A percentile compares a stretch with the other conserved stretches of the same genome.
Evolutionary conservation across 2,797 vertebrate genomes (phyloP).

Genomic region (Acipenser oxyrinchus): DNA sequence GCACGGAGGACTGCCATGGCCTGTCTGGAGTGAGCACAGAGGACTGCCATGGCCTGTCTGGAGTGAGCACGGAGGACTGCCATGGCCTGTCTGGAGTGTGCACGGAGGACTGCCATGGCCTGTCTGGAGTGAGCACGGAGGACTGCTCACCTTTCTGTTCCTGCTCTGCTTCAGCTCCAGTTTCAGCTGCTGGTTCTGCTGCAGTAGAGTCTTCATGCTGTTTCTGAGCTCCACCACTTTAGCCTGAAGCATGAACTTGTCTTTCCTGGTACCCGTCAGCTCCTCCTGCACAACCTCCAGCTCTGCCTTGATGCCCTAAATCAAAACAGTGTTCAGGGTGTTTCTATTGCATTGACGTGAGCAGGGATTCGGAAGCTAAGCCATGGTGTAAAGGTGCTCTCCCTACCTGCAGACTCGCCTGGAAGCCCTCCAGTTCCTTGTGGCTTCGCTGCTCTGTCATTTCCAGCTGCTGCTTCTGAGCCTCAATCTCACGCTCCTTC

Average conservation of each 20-base stretch:
- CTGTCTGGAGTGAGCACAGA: too few species aligned
- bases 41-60: background rate
- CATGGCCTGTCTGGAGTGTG: too few species aligned
- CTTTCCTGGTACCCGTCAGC: constrained; percentile 75
- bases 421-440: constrained; percentile 77
- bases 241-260: constrained; percentile 90
- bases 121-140: too few species aligned
- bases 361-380: too few species aligned
- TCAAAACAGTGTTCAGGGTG: constrained; percentile 2
- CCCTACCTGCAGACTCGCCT: constrained; percentile 74
- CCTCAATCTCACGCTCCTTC: constrained; percentile 81
- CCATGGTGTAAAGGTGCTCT: background rate
- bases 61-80: background rate
- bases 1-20: too few species aligned
- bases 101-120: too few species aligned
- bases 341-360: too few species aligned
- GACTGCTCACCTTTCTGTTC: constrained; percentile 63
- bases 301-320: constrained; percentile 81
- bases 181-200: constrained; percentile 94
- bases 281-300: constrained; percentile 83
- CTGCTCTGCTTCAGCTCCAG: constrained; percentile 77
- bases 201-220: constrained; percentile 89
- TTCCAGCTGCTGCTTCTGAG: constrained; percentile 82
- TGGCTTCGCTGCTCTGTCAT: constrained; percentile 78
- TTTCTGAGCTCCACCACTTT: constrained; percentile 90